These are phyloP conservation scores for Pipa parva DNA, from an alignment of 2,113 vertebrate genomes.

Conservation along the genomic window DNA sequence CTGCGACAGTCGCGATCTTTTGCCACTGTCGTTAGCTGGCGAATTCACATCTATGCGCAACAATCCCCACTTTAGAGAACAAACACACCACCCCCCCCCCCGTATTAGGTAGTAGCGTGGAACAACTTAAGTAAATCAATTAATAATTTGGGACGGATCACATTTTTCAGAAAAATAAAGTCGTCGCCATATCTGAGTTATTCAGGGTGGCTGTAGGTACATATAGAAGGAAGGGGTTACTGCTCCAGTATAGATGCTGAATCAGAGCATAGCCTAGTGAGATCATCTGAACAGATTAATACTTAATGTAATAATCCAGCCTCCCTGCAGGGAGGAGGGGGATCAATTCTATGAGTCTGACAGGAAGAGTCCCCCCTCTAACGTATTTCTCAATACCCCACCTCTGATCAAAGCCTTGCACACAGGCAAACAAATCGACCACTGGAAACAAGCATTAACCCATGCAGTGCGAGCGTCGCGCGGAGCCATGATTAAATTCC, in stretches of 20 bases:
- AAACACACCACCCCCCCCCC: too few species aligned
- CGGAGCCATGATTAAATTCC: background rate
- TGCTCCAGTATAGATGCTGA: conserved; percentile 35
- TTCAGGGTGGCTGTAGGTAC: background rate
- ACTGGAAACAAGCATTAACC: conserved; percentile 21
- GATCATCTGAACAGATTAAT: conserved; percentile 42
- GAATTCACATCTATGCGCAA: too few species aligned
- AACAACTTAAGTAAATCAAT: too few species aligned
- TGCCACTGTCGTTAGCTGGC: too few species aligned
- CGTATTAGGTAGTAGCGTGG: too few species aligned
- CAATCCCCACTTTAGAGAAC: too few species aligned
- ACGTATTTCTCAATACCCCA: conserved; percentile 18
- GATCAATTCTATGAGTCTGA: conserved; percentile 36
- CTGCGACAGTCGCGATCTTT: too few species aligned
- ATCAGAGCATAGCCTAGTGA: conserved; percentile 31
- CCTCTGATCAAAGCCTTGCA: conserved; percentile 29
- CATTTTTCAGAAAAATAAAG: too few species aligned
- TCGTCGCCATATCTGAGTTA: too few species aligned
- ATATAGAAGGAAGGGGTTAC: conserved; percentile 23
- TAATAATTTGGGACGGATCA: too few species aligned
- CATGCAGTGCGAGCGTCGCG: background rate
- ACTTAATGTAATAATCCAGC: conserved; percentile 41
- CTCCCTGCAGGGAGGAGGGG: conserved; percentile 20
- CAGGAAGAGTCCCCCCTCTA: conserved; percentile 22
- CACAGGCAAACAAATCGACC: conserved; percentile 31